These are phyloP conservation scores for Drosophila sturtevanti DNA, from an alignment of 1,140 invertebrate species.

Conservation along the genomic window DNA sequence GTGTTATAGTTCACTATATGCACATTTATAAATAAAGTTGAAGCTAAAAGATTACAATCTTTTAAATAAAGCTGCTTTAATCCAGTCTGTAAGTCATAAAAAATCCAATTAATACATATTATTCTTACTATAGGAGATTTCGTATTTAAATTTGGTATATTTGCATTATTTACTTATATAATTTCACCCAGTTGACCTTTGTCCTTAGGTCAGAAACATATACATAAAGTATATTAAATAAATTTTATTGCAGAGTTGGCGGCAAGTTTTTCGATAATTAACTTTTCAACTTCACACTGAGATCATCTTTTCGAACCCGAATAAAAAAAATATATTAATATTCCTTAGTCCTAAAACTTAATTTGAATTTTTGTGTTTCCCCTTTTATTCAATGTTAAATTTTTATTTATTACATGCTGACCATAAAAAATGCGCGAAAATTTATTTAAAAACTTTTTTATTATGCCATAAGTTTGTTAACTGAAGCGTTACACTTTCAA, in stretches of 20 bases:
- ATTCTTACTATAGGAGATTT: no score
- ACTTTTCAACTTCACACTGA: constrained; percentile 5
- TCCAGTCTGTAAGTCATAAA: no score
- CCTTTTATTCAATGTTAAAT: constrained; percentile 26
- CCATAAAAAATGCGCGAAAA: constrained; percentile 54
- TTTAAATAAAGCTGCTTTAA: background rate
- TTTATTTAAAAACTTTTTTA: constrained; percentile 69
- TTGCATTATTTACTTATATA: no score
- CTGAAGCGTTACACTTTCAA: constrained; percentile 63
- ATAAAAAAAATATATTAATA: constrained; percentile 12
- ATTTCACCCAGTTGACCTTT: background rate
- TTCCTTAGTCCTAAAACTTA: constrained; percentile 20
- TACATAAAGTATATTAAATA: background rate
- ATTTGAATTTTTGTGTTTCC: constrained; percentile 32
- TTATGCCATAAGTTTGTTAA: constrained; percentile 62
- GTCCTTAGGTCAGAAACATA: background rate
- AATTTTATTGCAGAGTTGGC: background rate
- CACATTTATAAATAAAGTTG: constrained; percentile 24
- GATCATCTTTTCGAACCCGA: background rate
- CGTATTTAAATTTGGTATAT: no score
- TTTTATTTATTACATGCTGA: constrained; percentile 62
- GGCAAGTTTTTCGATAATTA: background rate
- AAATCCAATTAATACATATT: no score
- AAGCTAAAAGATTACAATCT: background rate
- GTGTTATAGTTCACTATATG: constrained; percentile 34